Evolutionary conservation across 2,888 invertebrate genomes (phyloP).

Genomic region (Troglohyphantes excavatus): DNA sequence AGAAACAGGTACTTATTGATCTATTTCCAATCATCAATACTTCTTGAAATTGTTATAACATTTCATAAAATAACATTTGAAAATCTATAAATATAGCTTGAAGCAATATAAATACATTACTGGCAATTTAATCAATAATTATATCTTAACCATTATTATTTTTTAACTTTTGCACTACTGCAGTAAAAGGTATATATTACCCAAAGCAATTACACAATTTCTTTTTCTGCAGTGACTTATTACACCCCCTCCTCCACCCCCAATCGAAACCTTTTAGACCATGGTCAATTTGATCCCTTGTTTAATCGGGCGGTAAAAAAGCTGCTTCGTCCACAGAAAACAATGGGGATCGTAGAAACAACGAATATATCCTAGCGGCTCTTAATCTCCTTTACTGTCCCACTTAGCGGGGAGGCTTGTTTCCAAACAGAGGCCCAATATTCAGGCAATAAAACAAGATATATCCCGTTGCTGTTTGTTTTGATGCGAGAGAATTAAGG

Average conservation of each 20-base stretch:
- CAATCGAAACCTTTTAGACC: slow-evolving; percentile 37
- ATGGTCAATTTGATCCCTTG: slow-evolving; percentile 46
- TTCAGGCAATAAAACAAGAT: slow-evolving; percentile 61
- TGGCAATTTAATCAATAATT: too few relatives aligned
- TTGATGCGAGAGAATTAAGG: neutral
- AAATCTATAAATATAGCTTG: too few relatives aligned
- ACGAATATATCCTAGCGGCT: slow-evolving; percentile 30
- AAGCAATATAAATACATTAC: too few relatives aligned
- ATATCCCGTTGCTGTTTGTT: slow-evolving; percentile 29
- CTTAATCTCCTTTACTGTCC: slow-evolving; percentile 55
- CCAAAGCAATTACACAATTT: slow-evolving; percentile 21
- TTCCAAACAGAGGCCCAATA: slow-evolving; percentile 57
- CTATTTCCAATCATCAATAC: too few relatives aligned
- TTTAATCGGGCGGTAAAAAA: slow-evolving; percentile 49
- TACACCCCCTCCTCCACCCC: neutral
- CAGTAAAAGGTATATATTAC: too few relatives aligned
- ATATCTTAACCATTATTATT: too few relatives aligned
- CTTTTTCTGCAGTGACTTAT: slow-evolving; percentile 11
- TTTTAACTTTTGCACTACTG: too few relatives aligned
- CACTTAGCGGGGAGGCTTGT: slow-evolving; percentile 42
- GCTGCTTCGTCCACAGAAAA: slow-evolving; percentile 26
- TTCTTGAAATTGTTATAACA: too few relatives aligned
- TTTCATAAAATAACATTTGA: too few relatives aligned
- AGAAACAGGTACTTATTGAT: too few relatives aligned
- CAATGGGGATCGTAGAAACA: slow-evolving; percentile 20